Conservation (phyloP, 1,140 invertebrate genomes). For the Caenorhabditis remanei region DNA sequence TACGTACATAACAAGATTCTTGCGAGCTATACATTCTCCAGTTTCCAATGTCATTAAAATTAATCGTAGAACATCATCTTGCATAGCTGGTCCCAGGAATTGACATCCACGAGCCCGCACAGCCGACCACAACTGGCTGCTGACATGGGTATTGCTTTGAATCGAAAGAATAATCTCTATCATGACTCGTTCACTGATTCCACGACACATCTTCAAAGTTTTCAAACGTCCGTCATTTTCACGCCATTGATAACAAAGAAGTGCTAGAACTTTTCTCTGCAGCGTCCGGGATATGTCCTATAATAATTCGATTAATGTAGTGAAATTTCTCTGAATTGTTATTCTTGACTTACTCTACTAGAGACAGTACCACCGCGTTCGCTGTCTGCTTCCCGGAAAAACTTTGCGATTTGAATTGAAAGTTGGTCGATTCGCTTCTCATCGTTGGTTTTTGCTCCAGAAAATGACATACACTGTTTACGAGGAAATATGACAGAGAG, state of each 20-base stretch:
- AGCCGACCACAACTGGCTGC: conserved; percentile 94
- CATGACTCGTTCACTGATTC: conserved; percentile 91
- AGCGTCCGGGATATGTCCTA: conserved; percentile 87
- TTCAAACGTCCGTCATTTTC: conserved; percentile 84
- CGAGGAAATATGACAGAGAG: conserved; percentile 40
- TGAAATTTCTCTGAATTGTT: no score
- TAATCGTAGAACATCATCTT: conserved; percentile 95
- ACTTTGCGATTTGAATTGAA: conserved; percentile 60
- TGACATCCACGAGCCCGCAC: conserved; percentile 95
- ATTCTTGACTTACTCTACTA: conserved; percentile 64
- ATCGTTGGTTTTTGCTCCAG: conserved; percentile 53
- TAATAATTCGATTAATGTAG: not conserved
- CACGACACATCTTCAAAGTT: conserved; percentile 84
- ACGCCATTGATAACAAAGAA: conserved; percentile 91
- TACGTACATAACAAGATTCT: conserved; percentile 98
- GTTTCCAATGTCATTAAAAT: conserved; percentile 93
- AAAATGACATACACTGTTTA: conserved; percentile 21
- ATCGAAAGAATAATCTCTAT: conserved; percentile 87
- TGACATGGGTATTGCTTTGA: conserved; percentile 91
- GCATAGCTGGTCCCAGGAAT: conserved; percentile 98
- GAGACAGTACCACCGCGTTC: conserved; percentile 71
- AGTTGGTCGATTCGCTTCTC: not conserved
- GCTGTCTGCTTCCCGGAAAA: conserved; percentile 68
- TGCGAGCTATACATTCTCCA: conserved; percentile 94
- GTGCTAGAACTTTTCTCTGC: conserved; percentile 92